Evolutionary conservation across 2,113 vertebrate genomes (phyloP), one percentile per base, ranked within the genome.

Genomic region (Chelonoidis abingdonii): DNA sequence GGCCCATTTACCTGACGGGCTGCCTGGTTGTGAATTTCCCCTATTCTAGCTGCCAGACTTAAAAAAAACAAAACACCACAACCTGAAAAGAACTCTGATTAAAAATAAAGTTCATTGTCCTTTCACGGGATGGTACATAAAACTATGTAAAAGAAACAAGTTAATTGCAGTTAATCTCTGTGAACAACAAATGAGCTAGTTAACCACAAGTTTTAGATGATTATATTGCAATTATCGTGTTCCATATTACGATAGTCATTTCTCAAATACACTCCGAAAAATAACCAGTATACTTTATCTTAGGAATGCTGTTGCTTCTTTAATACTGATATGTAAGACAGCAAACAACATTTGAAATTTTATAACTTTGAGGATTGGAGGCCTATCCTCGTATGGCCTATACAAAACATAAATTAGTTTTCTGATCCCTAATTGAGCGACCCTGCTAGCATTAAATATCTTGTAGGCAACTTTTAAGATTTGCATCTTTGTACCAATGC

Each of bases 31-130:
- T 0, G 0, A 62, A 29, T 1, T 29, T 19, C n/a, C 25, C 14
- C 6, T 78, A 72, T 90, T 16, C 83, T 35, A 41, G 44, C 0
- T 47, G 81, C n/a, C 56, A 87, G 53, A 4, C 6, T 0, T 72
- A 10, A 27, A 79, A 50, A 27, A 35, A 62, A 41, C 3, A 24
- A 49, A 44, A 44, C 6, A 31, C 4, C 53, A 27, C 57, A 57
- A 47, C 44, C 75, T 12, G 29, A 53, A 29, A 27, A 1, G 3
- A 80, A n/a, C 22, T 72, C 38, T n/a, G 16, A 5, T 47, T 65
- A n/a, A 0, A 0, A 86, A 35, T 3, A 0, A 86, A 86, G 38
- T 4, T 31, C 0, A 10, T n/a, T 38, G 1, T 17, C 12, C 19
- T n/a, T 76, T 5, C 38, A 8, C 41, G 44, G 62, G 14, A 2